These are phyloP conservation scores for Scaptomyza polygonia DNA, from an alignment of 2,888 invertebrate genomes.

Conservation along the genomic window DNA sequence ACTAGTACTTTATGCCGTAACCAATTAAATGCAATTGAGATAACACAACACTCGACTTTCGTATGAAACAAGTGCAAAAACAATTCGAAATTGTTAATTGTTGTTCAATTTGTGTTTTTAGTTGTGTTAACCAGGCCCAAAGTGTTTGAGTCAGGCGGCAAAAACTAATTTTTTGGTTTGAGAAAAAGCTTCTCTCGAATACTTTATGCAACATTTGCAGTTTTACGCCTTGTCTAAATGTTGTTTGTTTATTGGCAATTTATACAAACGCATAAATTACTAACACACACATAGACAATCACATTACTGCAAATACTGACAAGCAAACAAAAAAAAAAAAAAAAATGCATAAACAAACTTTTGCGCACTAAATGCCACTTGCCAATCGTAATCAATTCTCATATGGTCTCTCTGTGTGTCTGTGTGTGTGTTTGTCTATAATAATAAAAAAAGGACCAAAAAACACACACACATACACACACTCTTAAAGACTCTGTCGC, in stretches of 20 bases:
- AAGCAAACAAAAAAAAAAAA: neutral
- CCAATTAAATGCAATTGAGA: conserved; percentile 70
- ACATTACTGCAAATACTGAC: conserved; percentile 6
- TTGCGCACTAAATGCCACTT: conserved; percentile 78
- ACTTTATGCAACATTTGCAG: conserved; percentile 69
- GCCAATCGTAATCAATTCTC: conserved; percentile 79
- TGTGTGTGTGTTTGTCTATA: conserved; percentile 47
- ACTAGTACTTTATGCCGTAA: conserved; percentile 3
- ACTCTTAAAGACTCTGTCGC: conserved; percentile 27
- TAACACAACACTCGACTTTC: conserved; percentile 56
- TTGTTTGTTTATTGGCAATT: conserved; percentile 76
- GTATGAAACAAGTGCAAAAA: neutral
- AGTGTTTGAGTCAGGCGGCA: conserved; percentile 24
- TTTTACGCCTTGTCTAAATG: conserved; percentile 46
- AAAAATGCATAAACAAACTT: conserved; percentile 73
- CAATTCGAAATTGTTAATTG: conserved; percentile 47
- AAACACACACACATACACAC: conserved; percentile 5
- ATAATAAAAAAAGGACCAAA: conserved; percentile 65
- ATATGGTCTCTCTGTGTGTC: conserved; percentile 39
- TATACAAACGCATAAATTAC: conserved; percentile 77
- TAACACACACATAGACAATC: conserved; percentile 31
- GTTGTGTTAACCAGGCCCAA: conserved; percentile 68
- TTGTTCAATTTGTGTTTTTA: conserved; percentile 68
- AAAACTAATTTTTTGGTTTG: conserved; percentile 1
- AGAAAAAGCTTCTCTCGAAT: neutral